Conservation (phyloP, 2,113 vertebrate genomes). For the Poecilia latipinna region DNA sequence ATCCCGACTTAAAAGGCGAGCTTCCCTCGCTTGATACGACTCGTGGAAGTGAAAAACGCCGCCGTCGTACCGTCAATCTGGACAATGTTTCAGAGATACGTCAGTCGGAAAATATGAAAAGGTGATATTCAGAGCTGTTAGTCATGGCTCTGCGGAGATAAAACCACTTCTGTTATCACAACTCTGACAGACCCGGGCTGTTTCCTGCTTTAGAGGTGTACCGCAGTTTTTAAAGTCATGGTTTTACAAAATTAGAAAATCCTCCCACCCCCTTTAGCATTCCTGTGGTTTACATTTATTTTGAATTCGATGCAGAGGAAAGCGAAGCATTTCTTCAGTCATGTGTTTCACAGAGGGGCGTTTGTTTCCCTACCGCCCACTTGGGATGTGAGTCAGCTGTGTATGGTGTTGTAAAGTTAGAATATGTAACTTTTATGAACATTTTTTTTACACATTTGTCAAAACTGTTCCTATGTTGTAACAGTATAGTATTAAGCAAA, state of each 20-base stretch:
- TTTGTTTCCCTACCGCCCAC: no score
- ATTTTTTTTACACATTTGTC: no score
- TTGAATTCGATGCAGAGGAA: background rate
- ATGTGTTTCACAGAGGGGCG: background rate
- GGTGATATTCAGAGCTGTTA: background rate
- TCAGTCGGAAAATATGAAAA: background rate
- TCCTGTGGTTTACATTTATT: background rate
- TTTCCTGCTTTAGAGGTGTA: background rate
- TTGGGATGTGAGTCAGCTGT: no score
- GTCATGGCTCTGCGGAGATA: background rate
- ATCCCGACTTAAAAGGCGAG: conserved; percentile 44
- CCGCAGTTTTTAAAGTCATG: background rate
- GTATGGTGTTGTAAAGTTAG: no score
- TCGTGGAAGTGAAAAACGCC: conserved; percentile 14
- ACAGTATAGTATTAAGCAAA: no score
- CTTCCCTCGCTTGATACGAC: conserved; percentile 4
- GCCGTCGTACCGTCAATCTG: background rate
- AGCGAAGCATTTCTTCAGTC: background rate
- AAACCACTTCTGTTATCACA: background rate
- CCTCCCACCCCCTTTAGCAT: background rate
- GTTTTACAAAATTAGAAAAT: background rate
- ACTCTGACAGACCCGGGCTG: background rate
- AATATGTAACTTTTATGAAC: no score
- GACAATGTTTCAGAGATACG: background rate
- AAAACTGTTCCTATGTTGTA: no score